A percentile compares a stretch with the other conserved stretches of the same genome.
Conservation (phyloP, 2,113 vertebrate species). For the Carassius gibelio region DNA sequence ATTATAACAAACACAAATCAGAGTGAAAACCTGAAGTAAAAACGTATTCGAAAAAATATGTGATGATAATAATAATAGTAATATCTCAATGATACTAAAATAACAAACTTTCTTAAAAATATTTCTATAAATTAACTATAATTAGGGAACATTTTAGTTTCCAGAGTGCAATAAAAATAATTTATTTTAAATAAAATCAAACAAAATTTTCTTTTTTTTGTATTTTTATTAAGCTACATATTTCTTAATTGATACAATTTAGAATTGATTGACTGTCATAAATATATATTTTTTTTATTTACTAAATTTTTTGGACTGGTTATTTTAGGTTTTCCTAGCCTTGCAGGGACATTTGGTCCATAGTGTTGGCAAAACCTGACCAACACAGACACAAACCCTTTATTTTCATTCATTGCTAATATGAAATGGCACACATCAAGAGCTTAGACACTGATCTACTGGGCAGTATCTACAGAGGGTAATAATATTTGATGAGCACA, state of each 20-base stretch:
- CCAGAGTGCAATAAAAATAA: too few relatives aligned
- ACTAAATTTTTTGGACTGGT: background rate
- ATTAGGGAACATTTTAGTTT: too few relatives aligned
- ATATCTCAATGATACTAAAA: too few relatives aligned
- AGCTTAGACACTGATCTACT: background rate
- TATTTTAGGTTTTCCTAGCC: background rate
- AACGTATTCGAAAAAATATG: too few relatives aligned
- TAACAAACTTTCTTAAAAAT: too few relatives aligned
- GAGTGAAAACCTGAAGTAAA: too few relatives aligned
- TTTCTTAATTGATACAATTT: background rate
- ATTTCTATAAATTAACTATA: too few relatives aligned
- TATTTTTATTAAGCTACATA: background rate
- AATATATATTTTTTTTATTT: background rate
- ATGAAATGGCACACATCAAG: conserved; percentile 13
- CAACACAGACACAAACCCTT: background rate
- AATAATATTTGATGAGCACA: background rate
- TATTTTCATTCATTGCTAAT: background rate
- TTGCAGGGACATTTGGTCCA: background rate
- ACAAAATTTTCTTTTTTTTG: background rate
- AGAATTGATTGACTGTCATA: background rate
- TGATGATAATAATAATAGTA: too few relatives aligned
- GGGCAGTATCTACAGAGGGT: background rate
- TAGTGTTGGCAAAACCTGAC: background rate
- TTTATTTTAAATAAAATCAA: too few relatives aligned
- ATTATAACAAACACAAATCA: too few relatives aligned